These are phyloP conservation scores for Gobiocypris rarus DNA, from an alignment of 2,113 vertebrate species.

Conservation along the genomic window DNA sequence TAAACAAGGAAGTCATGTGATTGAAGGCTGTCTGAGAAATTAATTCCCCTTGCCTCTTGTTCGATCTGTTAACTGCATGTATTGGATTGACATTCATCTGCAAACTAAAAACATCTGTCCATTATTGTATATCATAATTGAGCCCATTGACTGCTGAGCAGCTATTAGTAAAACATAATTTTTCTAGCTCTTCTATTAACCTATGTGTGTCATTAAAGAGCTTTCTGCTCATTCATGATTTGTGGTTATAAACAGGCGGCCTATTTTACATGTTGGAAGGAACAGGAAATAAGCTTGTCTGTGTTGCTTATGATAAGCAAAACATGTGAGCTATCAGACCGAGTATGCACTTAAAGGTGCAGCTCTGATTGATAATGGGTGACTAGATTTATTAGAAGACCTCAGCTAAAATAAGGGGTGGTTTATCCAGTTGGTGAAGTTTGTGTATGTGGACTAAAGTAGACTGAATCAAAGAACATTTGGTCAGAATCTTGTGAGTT, in stretches of 20 bases:
- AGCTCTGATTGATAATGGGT: not conserved
- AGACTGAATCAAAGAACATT: no score
- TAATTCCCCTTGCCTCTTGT: not conserved
- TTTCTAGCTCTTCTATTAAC: not conserved
- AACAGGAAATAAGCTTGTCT: not conserved
- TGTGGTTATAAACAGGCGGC: not conserved
- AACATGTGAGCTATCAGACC: not conserved
- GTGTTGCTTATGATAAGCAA: not conserved
- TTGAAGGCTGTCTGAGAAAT: not conserved
- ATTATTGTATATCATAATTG: not conserved
- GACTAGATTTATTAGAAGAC: not conserved
- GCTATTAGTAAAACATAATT: not conserved
- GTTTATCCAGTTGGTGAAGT: not conserved
- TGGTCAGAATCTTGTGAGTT: no score
- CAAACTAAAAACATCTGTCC: not conserved
- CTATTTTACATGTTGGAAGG: not conserved
- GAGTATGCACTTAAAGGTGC: not conserved
- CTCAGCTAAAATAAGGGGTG: not conserved
- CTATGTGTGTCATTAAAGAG: not conserved
- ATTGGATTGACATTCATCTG: not conserved
- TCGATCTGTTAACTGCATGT: not conserved
- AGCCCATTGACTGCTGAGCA: not conserved
- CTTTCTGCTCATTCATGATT: not conserved
- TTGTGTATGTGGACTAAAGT: no score
- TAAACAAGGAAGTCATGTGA: conserved; percentile 9